A percentile compares a stretch with the other conserved stretches of the same genome.
These are phyloP conservation scores for Epinephelus coioides DNA, from an alignment of 2,797 vertebrate genomes.

Conservation along the genomic window DNA sequence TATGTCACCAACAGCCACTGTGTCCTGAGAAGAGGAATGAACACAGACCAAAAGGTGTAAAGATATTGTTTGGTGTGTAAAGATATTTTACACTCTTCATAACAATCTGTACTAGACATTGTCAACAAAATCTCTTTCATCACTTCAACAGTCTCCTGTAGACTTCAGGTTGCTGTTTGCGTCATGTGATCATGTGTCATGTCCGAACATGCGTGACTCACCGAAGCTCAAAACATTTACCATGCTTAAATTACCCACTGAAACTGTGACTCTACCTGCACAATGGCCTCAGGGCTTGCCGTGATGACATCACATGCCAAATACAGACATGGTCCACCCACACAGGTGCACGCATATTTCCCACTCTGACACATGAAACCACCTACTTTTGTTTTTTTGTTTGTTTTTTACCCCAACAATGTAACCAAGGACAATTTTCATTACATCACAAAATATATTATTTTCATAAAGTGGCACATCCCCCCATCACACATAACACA, in stretches of 20 bases:
- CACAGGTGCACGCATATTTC: constrained; percentile 8
- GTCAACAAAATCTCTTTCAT: background rate
- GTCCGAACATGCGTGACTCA: constrained; percentile 39
- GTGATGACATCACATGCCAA: constrained; percentile 57
- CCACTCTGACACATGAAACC: constrained; percentile 15
- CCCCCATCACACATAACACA: too few species aligned
- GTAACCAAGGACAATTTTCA: background rate
- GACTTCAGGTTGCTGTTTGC: constrained; percentile 23
- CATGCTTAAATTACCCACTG: constrained; percentile 48
- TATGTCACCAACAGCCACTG: rapidly evolving
- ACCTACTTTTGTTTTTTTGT: background rate
- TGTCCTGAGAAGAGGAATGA: background rate
- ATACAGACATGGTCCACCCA: constrained; percentile 10
- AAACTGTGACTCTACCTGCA: constrained; percentile 72
- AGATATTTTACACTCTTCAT: background rate
- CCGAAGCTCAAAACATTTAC: background rate
- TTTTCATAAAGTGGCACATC: background rate
- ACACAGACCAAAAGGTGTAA: background rate
- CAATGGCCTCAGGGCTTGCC: constrained; percentile 17
- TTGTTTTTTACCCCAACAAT: background rate
- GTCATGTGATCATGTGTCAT: constrained; percentile 39
- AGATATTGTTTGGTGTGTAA: background rate
- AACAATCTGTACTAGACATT: background rate
- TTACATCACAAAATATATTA: background rate
- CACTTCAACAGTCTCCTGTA: background rate